Evolutionary conservation across 1,140 invertebrate genomes (phyloP), one percentile per base, ranked within the genome.

Genomic region (Zaprionus lachaisei): DNA sequence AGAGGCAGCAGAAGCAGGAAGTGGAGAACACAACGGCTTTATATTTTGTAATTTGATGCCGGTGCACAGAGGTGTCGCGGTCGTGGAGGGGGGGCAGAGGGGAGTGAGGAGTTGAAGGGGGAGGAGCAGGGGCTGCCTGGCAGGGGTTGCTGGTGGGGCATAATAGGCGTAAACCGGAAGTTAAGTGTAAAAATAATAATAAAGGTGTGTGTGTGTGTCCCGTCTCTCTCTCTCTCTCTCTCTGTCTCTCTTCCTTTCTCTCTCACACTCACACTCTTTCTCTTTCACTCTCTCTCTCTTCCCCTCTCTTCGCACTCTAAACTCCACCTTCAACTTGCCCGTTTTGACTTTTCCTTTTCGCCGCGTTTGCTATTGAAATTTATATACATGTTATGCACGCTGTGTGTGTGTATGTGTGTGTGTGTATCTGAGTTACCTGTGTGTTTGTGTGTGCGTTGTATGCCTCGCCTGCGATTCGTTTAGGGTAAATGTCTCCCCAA

Each of bases 121-220:
- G 49, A 22, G 47, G 5, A 24, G 65, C 61, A 14, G 55, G 22
- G 26, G 41, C 20, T 26, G 11, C 37, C 5, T 17, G 47, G 62
- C 44, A 37, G 41, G n/a, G 22, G 47, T 49, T 49, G 44, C 44
- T 9, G 2, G 54, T 51, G 28, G 62, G 72, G 72, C 77, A 77
- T 90, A 90, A 90, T 90, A 90, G 85, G 85, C 85, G 85, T 90
- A 90, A 90, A 90, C 85, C 85, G 85, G 85, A 90, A 90, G 85
- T 90, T 90, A 90, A 90, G 85, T 90, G 85, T 89, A 89, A 89
- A 90, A 89, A 89, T 89, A 89, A 89, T 89, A 89, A 89, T 89
- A 89, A 89, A 89, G 85, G 85, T 87, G 82, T 81, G 49, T 64
- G 57, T 68, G 64, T 80, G 63, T 70, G 71, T 51, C 0, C 31